phyloP scores from a whole-genome alignment of 2,113 vertebrate species.

The Coryphaenoides rupestris region DNA sequence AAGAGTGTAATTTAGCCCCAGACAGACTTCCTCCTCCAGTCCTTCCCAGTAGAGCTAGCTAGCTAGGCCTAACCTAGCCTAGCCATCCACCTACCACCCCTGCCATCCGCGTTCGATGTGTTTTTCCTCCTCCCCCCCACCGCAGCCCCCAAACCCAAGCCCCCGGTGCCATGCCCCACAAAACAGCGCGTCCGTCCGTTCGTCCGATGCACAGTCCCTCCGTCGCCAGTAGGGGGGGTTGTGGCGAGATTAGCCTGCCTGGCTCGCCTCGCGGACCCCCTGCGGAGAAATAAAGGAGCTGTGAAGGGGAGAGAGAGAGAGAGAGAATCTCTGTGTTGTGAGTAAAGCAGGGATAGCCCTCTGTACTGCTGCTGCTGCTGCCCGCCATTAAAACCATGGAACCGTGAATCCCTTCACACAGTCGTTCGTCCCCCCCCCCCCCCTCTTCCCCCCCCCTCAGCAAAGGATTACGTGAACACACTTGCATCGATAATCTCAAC shows the following conservation, averaged over 20 bases:
- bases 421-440: too few species aligned
- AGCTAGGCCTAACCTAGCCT: conserved; percentile 57
- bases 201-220: conserved; percentile 20
- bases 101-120: conserved; percentile 39
- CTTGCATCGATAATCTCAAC: too few species aligned
- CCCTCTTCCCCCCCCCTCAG: too few species aligned
- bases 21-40: conserved; percentile 70
- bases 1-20: conserved; percentile 71
- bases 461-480: too few species aligned
- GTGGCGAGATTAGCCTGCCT: conserved; percentile 25
- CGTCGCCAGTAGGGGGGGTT: conserved; percentile 59
- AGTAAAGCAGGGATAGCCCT: conserved; percentile 60
- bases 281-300: conserved; percentile 64
- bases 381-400: too few species aligned
- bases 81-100: conserved; percentile 31
- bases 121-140: conserved; percentile 38
- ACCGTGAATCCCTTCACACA: too few species aligned
- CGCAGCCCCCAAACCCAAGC: conserved; percentile 45
- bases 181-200: background rate
- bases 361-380: background rate
- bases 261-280: conserved; percentile 49
- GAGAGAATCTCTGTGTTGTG: conserved; percentile 55
- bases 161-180: conserved; percentile 28
- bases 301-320: conserved; percentile 59
- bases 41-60: conserved; percentile 65